phyloP scores from a whole-genome alignment of 2,797 vertebrate genomes.

The Dendrocincla fuliginosa region DNA sequence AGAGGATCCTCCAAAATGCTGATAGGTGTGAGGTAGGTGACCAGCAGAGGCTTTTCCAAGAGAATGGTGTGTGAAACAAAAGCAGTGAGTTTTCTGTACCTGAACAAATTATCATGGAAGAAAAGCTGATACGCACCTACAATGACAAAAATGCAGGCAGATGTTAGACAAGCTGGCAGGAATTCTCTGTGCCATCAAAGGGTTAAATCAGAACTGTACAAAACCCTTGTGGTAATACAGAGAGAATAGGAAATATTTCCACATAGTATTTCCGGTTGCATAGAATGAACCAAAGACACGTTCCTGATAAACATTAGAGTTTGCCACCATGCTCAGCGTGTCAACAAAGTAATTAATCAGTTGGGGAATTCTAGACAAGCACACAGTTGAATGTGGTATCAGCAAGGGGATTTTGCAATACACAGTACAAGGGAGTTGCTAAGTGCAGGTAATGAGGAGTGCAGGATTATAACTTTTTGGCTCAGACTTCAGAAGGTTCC shows the following conservation, averaged over 20 bases:
- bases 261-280: not conserved
- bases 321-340: not conserved
- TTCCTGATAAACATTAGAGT: not conserved
- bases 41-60: not conserved
- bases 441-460: not conserved
- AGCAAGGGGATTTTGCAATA: not conserved
- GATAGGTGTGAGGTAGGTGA: not conserved
- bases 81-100: not conserved
- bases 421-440: not conserved
- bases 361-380: not conserved
- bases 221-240: not conserved
- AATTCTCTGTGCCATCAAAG: not conserved
- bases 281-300: not conserved
- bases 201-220: not conserved
- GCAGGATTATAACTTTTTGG: not conserved
- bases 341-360: not conserved
- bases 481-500: not conserved
- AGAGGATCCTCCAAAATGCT: not conserved
- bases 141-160: not conserved
- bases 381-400: not conserved
- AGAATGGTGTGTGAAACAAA: not conserved
- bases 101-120: not conserved
- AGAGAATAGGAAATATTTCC: not conserved
- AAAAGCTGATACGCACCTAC: not conserved
- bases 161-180: not conserved